Evolutionary conservation across 2,888 invertebrate genomes (phyloP).

Genomic region (Eupithecia subfuscata): DNA sequence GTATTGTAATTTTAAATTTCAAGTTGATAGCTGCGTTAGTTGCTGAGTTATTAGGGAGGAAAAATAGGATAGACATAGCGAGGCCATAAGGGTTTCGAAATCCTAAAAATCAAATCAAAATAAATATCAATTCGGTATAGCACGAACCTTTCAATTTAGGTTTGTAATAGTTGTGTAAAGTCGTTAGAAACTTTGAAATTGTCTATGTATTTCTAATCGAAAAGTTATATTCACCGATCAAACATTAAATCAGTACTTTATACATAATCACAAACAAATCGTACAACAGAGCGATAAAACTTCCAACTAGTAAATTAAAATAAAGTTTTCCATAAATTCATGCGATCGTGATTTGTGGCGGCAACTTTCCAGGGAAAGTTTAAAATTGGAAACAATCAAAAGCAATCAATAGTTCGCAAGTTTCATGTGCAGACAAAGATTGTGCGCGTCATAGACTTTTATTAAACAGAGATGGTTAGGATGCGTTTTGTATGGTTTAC

Average conservation of each 20-base stretch:
- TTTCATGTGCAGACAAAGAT: constrained; percentile 20
- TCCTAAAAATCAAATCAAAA: not conserved
- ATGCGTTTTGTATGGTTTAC: not conserved
- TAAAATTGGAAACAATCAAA: constrained; percentile 39
- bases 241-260: not conserved
- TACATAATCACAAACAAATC: constrained; percentile 12
- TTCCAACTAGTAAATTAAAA: constrained; percentile 9
- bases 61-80: too few species aligned
- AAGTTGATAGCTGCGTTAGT: too few species aligned
- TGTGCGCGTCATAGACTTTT: not conserved
- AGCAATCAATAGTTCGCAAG: constrained; percentile 37
- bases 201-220: constrained; percentile 6
- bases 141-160: not conserved
- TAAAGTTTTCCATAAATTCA: constrained; percentile 19
- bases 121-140: not conserved
- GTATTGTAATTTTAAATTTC: too few species aligned
- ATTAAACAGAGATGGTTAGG: not conserved
- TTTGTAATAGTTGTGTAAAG: not conserved
- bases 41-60: too few species aligned
- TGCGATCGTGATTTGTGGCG: constrained; percentile 26
- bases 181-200: constrained; percentile 1
- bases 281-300: constrained; percentile 2
- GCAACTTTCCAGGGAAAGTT: constrained; percentile 29
- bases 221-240: constrained; percentile 5
- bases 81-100: too few species aligned